These are phyloP conservation scores for Scaptodrosophila latifasciaeformis DNA, from an alignment of 2,888 invertebrate species.

Conservation along the genomic window DNA sequence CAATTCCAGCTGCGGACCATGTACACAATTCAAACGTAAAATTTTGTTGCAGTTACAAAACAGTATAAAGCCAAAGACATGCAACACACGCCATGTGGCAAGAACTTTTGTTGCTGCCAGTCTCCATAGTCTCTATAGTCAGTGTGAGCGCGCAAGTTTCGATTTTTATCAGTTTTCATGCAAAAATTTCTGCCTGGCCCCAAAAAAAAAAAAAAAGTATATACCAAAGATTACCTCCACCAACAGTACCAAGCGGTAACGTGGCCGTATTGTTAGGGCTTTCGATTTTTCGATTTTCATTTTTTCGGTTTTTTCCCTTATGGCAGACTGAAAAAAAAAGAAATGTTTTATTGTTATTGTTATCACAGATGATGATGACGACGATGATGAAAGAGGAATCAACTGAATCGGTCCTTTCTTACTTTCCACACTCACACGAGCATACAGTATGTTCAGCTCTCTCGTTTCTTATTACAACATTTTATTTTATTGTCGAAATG, in stretches of 20 bases:
- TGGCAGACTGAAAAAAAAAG: too few species aligned
- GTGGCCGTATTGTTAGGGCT: slow-evolving; percentile 27
- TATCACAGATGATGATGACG: slow-evolving; percentile 55
- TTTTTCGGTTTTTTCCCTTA: too few species aligned
- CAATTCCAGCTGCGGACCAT: background rate
- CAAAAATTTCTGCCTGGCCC: slow-evolving; percentile 29
- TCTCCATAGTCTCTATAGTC: slow-evolving; percentile 8
- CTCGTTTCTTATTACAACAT: too few species aligned
- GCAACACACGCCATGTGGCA: slow-evolving; percentile 25
- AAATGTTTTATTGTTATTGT: slow-evolving; percentile 45
- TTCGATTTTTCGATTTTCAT: slow-evolving; percentile 41
- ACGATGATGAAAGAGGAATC: too few species aligned
- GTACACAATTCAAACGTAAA: background rate
- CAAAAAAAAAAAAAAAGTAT: slow-evolving; percentile 12
- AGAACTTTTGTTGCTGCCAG: slow-evolving; percentile 19
- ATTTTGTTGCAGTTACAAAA: too few species aligned
- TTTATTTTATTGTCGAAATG: slow-evolving; percentile 18
- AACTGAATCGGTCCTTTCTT: too few species aligned
- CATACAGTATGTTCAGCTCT: too few species aligned
- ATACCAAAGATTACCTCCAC: slow-evolving; percentile 19
- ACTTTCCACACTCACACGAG: too few species aligned
- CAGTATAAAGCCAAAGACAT: too few species aligned
- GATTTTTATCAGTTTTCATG: slow-evolving; percentile 35
- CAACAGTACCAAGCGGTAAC: too few species aligned
- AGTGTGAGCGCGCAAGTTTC: slow-evolving; percentile 19